phyloP scores from a whole-genome alignment of 2,797 vertebrate genomes.

The Crenuchus spilurus region DNA sequence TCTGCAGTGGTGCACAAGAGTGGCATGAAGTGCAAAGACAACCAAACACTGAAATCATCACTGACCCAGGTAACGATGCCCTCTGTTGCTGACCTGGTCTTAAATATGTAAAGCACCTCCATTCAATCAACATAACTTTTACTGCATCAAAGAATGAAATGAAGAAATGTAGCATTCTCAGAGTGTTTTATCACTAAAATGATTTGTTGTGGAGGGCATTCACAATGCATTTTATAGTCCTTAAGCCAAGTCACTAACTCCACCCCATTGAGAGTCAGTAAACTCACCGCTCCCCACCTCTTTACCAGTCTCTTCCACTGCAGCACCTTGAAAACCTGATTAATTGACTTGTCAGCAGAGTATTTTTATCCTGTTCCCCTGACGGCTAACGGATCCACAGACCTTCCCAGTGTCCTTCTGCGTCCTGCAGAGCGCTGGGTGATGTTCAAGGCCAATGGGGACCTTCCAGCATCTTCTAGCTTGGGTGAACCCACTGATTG shows the following conservation, averaged over 20 bases:
- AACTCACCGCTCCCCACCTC: conserved; percentile 70
- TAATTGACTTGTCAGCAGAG: conserved; percentile 88
- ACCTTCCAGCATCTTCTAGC: conserved; percentile 59
- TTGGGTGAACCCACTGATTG: conserved; percentile 62
- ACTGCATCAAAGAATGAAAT: background rate
- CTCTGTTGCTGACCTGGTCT: background rate
- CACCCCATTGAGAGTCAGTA: conserved; percentile 34
- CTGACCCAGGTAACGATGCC: conserved; percentile 26
- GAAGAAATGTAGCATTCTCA: background rate
- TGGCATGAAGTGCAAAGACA: conserved; percentile 27
- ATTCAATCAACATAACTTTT: background rate
- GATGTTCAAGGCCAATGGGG: conserved; percentile 60
- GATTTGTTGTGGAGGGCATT: conserved; percentile 20
- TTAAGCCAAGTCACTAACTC: conserved; percentile 12
- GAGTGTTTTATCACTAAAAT: background rate
- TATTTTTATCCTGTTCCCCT: conserved; percentile 84
- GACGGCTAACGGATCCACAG: conserved; percentile 73
- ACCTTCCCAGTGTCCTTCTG: conserved; percentile 81
- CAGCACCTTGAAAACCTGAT: conserved; percentile 86
- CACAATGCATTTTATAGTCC: background rate
- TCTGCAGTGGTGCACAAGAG: conserved; percentile 15
- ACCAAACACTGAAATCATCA: conserved; percentile 19
- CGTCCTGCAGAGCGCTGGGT: conserved; percentile 60
- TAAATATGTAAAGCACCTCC: background rate
- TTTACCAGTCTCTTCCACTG: conserved; percentile 79